Conservation (phyloP, 1,140 invertebrate genomes). For the Halictus rubicundus region DNA sequence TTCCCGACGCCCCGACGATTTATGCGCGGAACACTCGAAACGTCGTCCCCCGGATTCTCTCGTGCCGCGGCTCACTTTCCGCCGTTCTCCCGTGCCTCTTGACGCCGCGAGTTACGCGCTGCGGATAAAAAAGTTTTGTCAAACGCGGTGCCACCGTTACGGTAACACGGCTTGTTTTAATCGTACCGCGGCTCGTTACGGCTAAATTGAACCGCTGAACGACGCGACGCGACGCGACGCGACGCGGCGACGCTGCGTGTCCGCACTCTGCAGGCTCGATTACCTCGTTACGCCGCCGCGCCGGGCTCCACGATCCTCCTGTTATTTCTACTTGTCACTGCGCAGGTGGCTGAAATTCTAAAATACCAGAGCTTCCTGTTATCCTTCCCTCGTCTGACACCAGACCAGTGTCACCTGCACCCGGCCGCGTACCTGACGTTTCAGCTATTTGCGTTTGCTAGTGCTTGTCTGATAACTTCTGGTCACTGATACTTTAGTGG, state of each 20-base stretch:
- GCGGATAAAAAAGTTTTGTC: slow-evolving; percentile 25
- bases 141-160: slow-evolving; percentile 6
- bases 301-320: not conserved
- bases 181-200: not conserved
- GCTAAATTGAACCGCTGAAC: not conserved
- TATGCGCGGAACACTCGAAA: slow-evolving; percentile 42
- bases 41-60: slow-evolving; percentile 6
- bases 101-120: slow-evolving; percentile 3
- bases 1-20: slow-evolving; percentile 34
- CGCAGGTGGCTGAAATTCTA: not conserved
- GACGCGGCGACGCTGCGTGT: not conserved
- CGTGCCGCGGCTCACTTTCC: slow-evolving; percentile 5
- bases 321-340: not conserved
- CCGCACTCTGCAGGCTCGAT: not conserved
- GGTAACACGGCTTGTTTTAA: slow-evolving; percentile 13
- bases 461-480: too few species aligned
- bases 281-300: not conserved
- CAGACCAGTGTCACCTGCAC: too few species aligned
- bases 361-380: too few species aligned
- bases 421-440: too few species aligned
- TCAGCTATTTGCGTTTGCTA: too few species aligned
- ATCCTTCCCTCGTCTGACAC: too few species aligned
- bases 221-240: too few species aligned
- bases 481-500: too few species aligned
- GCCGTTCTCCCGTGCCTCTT: not conserved